These are phyloP conservation scores for Athalia circularis DNA, from an alignment of 2,888 invertebrate species.

Conservation along the genomic window DNA sequence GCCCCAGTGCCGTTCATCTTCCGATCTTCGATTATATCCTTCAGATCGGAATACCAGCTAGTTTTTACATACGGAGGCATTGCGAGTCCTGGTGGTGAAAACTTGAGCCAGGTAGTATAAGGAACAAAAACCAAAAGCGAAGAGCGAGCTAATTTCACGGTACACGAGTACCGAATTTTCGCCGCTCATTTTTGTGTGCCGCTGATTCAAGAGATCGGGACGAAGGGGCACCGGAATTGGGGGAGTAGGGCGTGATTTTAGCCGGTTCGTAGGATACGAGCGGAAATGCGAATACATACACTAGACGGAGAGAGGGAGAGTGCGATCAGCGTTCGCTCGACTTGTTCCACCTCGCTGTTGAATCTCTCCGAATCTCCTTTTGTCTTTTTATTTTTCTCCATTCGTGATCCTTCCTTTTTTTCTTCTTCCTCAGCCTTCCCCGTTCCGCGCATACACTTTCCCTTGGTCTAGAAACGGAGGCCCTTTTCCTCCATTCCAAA, in stretches of 20 bases:
- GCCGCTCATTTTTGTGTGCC: constrained; percentile 18
- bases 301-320: background rate
- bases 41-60: too few relatives aligned
- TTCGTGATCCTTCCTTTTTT: background rate
- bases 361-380: constrained; percentile 26
- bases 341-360: background rate
- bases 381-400: background rate
- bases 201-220: too few relatives aligned
- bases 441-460: background rate
- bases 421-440: background rate
- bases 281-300: constrained; percentile 22
- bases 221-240: background rate
- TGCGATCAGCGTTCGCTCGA: constrained; percentile 30
- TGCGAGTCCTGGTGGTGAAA: background rate
- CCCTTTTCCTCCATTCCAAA: too few relatives aligned
- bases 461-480: too few relatives aligned
- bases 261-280: constrained; percentile 29
- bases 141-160: constrained; percentile 42
- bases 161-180: constrained; percentile 36
- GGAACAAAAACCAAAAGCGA: constrained; percentile 17
- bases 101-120: constrained; percentile 2
- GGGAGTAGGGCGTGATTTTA: background rate
- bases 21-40: too few relatives aligned
- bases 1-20: too few relatives aligned
- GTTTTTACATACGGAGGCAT: background rate